Conservation (phyloP, 2,888 invertebrate species). For the Dyspetes luteomarginatus region DNA sequence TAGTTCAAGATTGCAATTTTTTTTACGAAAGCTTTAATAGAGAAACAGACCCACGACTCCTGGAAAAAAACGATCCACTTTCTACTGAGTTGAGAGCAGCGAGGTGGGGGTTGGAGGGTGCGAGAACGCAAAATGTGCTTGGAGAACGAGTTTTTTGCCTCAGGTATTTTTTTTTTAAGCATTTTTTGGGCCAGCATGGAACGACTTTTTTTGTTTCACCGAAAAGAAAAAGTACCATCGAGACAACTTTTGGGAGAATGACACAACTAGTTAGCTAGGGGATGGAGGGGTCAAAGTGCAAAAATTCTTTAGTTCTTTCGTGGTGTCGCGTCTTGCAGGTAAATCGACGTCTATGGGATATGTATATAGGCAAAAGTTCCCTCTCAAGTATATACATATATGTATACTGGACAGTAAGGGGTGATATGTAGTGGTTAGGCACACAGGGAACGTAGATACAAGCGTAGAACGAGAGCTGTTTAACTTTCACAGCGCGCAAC, state of each 20-base stretch:
- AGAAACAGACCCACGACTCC: not conserved
- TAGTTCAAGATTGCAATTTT: not conserved
- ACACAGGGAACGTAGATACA: slow-evolving; percentile 25
- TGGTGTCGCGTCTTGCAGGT: slow-evolving; percentile 30
- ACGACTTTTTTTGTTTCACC: not conserved
- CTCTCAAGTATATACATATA: slow-evolving; percentile 24
- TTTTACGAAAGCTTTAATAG: not conserved
- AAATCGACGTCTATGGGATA: slow-evolving; percentile 33
- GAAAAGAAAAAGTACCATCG: slow-evolving; percentile 28
- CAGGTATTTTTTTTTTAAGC: not conserved
- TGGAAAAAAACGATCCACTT: not conserved
- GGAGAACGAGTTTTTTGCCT: not conserved
- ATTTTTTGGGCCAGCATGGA: not conserved
- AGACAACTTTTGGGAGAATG: slow-evolving; percentile 21
- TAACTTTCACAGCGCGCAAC: slow-evolving; percentile 61
- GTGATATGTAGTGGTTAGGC: slow-evolving; percentile 36
- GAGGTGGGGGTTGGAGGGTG: not conserved
- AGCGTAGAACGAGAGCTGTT: slow-evolving; percentile 39
- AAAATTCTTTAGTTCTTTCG: slow-evolving; percentile 48
- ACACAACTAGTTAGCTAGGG: slow-evolving; percentile 26
- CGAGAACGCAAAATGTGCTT: not conserved
- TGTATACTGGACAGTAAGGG: not conserved
- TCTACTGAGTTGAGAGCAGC: not conserved
- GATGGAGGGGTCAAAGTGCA: not conserved
- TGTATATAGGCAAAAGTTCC: slow-evolving; percentile 49